A percentile compares a stretch with the other conserved stretches of the same genome.
Conservation (phyloP, 2,797 vertebrate species). For the Gymnothorax javanicus region DNA sequence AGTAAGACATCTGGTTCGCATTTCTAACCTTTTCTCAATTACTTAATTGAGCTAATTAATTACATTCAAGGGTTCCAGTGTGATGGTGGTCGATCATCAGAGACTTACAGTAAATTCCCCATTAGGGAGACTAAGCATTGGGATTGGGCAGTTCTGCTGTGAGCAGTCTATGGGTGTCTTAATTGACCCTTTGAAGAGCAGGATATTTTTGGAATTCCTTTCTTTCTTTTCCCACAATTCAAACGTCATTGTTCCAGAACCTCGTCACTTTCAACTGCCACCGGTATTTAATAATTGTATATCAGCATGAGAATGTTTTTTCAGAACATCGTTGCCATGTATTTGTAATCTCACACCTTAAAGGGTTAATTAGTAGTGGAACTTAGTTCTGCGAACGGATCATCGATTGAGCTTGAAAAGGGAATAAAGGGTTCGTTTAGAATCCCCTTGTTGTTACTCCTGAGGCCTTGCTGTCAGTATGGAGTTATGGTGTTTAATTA, state of each 20-base stretch:
- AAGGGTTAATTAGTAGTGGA: not conserved
- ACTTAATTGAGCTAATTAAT: constrained; percentile 76
- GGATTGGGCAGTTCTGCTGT: not conserved
- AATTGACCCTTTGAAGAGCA: no score
- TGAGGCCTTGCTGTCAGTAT: not conserved
- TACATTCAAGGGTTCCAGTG: constrained; percentile 59
- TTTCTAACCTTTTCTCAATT: constrained; percentile 49
- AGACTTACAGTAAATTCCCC: constrained; percentile 50
- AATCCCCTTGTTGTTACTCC: not conserved
- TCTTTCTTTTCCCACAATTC: no score
- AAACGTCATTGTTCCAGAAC: no score
- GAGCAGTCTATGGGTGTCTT: not conserved
- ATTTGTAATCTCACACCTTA: no score
- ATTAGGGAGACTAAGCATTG: not conserved
- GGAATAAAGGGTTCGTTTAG: not conserved
- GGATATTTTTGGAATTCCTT: no score
- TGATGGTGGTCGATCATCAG: constrained; percentile 61
- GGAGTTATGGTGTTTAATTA: not conserved
- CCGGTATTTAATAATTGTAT: no score
- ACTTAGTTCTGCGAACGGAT: not conserved
- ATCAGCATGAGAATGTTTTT: no score
- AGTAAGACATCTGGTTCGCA: constrained; percentile 46
- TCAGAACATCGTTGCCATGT: no score
- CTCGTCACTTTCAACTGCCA: no score
- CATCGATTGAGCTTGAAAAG: not conserved